Base-by-base conservation (phyloP, 2,797 vertebrate species). In the Enteromius treurensis region DNA sequence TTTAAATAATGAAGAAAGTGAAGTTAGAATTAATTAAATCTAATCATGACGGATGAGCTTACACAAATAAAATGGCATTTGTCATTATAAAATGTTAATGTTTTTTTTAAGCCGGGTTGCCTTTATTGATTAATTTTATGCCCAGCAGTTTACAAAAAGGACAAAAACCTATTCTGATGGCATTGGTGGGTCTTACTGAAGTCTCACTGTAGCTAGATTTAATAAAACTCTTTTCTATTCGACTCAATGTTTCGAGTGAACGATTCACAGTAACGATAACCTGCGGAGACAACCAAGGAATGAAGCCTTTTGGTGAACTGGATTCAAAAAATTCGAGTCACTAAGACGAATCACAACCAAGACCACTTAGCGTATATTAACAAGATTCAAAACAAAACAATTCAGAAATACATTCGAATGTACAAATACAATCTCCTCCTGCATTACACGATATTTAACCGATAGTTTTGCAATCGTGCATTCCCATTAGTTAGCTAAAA, bases 401-500 rank as follows among this genome's bases (percentile, higher is more conserved):
- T 11, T 58, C 5, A 45, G 9, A 45, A 13, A 45, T 13, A 45
- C 45, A 47, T 47, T 47, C 13, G 3, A 47, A 47, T 14, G 13
- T 4, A 47, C 42, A 45, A 45, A 45, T 3, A 3, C 42, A 45
- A 11, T 45, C 7, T 81, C 9, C 11, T 21, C 32, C 40, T 47
- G 32, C 3, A 47, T 58, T 40, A 2, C 45, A 80, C 55, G 17
- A 62, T 64, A 45, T 34, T 73, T 13, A 68, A 5, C 55, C 29
- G 29, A 65, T 17, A 81, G 9, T 81, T 64, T 51, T 14, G 40
- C 55, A 19, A 23, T 64, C 26, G 55, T 7, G 11, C 29, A 51
- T 53, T 17, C 58, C n/a, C 70, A 29, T 51, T 62, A 71, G 65
- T 77, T 60, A 71, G 34, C 34, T 29, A 71, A 69, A 42, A 49